Evolutionary conservation across 2,113 vertebrate species (phyloP).

Genomic region (Oceanites oceanicus): DNA sequence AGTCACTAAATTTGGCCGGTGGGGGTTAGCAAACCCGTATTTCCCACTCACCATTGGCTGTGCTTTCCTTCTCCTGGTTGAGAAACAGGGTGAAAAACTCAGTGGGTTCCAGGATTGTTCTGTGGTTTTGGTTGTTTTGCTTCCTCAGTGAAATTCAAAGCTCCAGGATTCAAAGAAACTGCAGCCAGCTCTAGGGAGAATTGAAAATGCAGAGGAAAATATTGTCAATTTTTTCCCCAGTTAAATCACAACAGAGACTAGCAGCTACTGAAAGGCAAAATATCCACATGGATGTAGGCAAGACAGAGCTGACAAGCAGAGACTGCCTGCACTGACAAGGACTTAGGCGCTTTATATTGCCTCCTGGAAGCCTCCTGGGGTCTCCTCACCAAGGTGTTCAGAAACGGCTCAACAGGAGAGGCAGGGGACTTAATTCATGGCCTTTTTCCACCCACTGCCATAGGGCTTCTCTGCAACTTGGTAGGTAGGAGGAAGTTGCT

Average conservation of each 20-base stretch:
- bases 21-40: neutral
- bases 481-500: neutral
- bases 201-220: neutral
- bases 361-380: neutral
- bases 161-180: neutral
- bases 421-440: neutral
- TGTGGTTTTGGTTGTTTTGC: neutral
- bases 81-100: neutral
- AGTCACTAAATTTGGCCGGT: neutral
- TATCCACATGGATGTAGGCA: neutral
- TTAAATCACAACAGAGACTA: neutral
- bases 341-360: neutral
- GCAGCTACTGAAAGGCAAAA: neutral
- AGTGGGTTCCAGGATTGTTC: neutral
- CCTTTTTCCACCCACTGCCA: neutral
- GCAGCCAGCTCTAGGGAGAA: neutral
- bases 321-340: neutral
- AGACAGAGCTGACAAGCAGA: neutral
- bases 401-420: neutral
- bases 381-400: neutral
- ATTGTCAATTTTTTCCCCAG: neutral
- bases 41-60: neutral
- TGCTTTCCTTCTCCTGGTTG: neutral
- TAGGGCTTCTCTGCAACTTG: neutral
- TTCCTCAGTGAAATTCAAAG: constrained; percentile 15